Percentiles rank a stretch among this genome's conserved stretches.
Conservation (phyloP, 1,140 invertebrate species). For the Zaprionus tsacasi region DNA sequence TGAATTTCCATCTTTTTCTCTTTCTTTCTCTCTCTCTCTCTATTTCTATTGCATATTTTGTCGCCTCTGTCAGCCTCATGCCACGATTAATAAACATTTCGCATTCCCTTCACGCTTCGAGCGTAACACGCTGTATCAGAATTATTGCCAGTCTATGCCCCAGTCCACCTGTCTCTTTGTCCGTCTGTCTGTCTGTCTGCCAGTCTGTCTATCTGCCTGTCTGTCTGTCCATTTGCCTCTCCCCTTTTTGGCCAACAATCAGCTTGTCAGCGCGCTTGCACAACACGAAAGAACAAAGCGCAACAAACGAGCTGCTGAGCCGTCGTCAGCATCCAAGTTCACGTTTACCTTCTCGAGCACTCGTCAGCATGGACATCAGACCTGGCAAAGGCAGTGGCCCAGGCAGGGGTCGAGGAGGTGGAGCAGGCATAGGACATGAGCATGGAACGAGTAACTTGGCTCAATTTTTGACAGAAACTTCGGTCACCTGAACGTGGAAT, state of each 20-base stretch:
- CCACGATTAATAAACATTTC: conserved; percentile 15
- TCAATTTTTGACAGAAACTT: conserved; percentile 37
- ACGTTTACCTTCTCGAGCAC: background rate
- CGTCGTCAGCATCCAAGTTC: background rate
- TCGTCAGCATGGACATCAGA: background rate
- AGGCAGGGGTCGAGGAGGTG: background rate
- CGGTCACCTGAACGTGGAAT: conserved; percentile 10
- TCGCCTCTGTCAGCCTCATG: background rate
- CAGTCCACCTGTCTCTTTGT: background rate
- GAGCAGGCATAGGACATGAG: background rate
- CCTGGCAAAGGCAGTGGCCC: background rate
- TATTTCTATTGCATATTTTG: background rate
- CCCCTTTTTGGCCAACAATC: conserved; percentile 9
- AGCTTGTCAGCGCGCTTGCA: conserved; percentile 34
- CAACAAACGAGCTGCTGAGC: conserved; percentile 29
- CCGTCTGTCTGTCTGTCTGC: background rate
- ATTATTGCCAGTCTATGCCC: conserved; percentile 14
- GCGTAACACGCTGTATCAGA: conserved; percentile 13
- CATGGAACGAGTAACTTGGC: conserved; percentile 28
- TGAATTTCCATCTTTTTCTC: background rate
- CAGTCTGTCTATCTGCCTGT: background rate
- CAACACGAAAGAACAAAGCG: conserved; percentile 42
- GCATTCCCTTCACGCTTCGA: background rate
- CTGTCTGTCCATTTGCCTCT: background rate
- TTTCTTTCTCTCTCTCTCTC: background rate